Conservation (phyloP, 2,888 invertebrate genomes). For the Aspidapion aeneum region DNA sequence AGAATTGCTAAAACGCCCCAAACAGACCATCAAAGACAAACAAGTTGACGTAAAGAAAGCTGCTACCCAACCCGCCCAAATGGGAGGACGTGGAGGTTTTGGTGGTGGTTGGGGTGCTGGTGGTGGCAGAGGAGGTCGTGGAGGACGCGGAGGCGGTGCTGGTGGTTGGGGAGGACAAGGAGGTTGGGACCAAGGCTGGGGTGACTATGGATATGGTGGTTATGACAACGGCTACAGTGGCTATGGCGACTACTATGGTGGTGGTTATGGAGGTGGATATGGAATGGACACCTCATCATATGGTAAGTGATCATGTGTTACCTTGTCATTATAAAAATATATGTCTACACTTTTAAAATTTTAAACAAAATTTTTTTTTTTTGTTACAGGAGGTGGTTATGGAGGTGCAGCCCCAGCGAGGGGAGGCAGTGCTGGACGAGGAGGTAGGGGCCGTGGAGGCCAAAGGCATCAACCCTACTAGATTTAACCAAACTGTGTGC, state of each 20-base stretch:
- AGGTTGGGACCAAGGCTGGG: constrained; percentile 5
- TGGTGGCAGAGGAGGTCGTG: constrained; percentile 16
- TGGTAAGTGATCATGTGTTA: neutral
- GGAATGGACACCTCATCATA: constrained; percentile 10
- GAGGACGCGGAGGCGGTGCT: constrained; percentile 12
- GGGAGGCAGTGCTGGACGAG: constrained; percentile 19
- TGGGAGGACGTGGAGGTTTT: constrained; percentile 19
- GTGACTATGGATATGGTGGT: constrained; percentile 12
- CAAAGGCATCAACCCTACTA: constrained; percentile 26
- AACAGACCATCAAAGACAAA: constrained; percentile 26
- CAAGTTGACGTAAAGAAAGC: constrained; percentile 27
- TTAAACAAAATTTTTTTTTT: neutral
- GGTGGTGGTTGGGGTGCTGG: constrained; percentile 15
- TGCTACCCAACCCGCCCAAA: constrained; percentile 24
- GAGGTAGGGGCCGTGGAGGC: constrained; percentile 23
- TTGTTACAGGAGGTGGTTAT: constrained; percentile 9
- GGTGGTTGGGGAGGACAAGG: constrained; percentile 14
- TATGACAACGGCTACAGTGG: constrained; percentile 17
- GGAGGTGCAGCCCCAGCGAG: constrained; percentile 9
- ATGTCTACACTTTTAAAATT: neutral
- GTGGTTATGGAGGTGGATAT: constrained; percentile 21
- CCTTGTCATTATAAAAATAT: neutral
- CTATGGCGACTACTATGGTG: constrained; percentile 17
- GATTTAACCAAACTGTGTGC: constrained; percentile 11
- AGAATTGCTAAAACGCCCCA: constrained; percentile 24